phyloP scores from a whole-genome alignment of 2,888 invertebrate genomes.

The Apodemia duryi region DNA sequence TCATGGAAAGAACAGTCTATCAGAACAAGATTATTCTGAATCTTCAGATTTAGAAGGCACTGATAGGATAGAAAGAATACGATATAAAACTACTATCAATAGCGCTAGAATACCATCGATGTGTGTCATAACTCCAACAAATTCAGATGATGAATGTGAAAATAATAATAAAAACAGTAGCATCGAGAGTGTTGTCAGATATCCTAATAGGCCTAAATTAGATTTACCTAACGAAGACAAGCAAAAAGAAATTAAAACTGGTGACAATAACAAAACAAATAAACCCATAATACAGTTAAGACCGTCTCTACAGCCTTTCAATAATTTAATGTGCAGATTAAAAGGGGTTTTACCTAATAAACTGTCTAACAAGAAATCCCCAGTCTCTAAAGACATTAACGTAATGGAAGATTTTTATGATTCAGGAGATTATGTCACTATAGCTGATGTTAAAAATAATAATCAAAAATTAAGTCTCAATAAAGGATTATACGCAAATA shows the following conservation, averaged over 20 bases:
- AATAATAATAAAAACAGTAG: conserved; percentile 53
- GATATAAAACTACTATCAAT: conserved; percentile 92
- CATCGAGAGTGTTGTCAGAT: conserved; percentile 33
- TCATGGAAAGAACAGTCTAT: conserved; percentile 83
- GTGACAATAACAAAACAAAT: conserved; percentile 34
- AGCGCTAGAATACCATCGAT: conserved; percentile 94
- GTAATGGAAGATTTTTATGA: conserved; percentile 75
- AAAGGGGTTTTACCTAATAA: conserved; percentile 81
- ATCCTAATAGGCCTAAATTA: conserved; percentile 57
- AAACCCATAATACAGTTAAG: conserved; percentile 54
- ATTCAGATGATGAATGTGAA: conserved; percentile 91
- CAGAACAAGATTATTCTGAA: conserved; percentile 91
- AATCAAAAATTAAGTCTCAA: conserved; percentile 80
- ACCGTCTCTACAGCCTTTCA: conserved; percentile 80
- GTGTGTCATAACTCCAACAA: conserved; percentile 93
- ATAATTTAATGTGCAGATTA: conserved; percentile 85
- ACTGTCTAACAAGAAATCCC: conserved; percentile 72
- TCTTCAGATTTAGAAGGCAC: conserved; percentile 93
- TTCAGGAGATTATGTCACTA: conserved; percentile 91
- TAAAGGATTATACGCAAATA: conserved; percentile 80
- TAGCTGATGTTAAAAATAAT: conserved; percentile 89
- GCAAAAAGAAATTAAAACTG: conserved; percentile 46
- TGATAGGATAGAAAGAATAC: conserved; percentile 90
- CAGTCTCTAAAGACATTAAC: conserved; percentile 63
- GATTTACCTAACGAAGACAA: conserved; percentile 59